Conservation (phyloP, 2,888 invertebrate species). For the Lathronympha strigana region DNA sequence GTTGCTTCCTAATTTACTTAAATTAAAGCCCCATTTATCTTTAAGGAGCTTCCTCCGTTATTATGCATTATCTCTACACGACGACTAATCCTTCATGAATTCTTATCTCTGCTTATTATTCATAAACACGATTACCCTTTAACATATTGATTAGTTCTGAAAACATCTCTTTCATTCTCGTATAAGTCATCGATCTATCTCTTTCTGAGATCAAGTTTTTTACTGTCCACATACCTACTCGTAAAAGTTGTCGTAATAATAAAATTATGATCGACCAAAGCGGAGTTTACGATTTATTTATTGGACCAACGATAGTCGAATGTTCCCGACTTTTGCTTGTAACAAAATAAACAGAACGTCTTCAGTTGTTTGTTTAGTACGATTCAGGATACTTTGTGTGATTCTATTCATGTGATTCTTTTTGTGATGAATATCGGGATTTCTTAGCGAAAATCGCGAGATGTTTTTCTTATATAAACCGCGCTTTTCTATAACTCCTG, state of each 20-base stretch:
- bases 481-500: background rate
- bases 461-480: conserved; percentile 14
- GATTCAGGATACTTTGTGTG: conserved; percentile 20
- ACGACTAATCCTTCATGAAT: conserved; percentile 23
- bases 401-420: too few species aligned
- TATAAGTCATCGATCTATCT: conserved; percentile 25
- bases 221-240: conserved; percentile 40
- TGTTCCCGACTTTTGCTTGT: conserved; percentile 49
- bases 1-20: conserved; percentile 38
- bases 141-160: conserved; percentile 51
- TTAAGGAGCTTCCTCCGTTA: conserved; percentile 29
- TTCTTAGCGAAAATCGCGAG: conserved; percentile 13
- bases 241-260: conserved; percentile 60
- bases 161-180: conserved; percentile 35
- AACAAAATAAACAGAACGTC: conserved; percentile 47
- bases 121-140: conserved; percentile 43
- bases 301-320: conserved; percentile 61
- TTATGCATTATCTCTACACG: conserved; percentile 34
- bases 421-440: conserved; percentile 7
- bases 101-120: conserved; percentile 30
- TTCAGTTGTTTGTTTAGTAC: conserved; percentile 37
- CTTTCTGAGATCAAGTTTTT: conserved; percentile 41
- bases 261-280: conserved; percentile 72
- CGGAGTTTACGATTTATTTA: conserved; percentile 77
- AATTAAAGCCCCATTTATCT: conserved; percentile 32